Conservation (phyloP, 2,797 vertebrate genomes). For the Sternotherus odoratus region DNA sequence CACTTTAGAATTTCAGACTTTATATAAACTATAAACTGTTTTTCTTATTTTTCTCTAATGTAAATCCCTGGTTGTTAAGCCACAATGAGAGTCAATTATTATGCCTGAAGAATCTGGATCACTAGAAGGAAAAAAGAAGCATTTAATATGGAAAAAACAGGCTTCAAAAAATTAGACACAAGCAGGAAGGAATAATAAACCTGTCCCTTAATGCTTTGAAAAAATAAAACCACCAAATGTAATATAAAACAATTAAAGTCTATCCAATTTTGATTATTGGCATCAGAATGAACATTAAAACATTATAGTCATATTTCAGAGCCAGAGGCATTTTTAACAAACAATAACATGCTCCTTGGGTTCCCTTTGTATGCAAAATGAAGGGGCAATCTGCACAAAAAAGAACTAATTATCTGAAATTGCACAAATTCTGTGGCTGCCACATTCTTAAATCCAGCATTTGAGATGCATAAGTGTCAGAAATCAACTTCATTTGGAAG, state of each 20-base stretch:
- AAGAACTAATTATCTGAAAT: not conserved
- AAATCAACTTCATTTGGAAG: not conserved
- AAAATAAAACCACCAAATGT: not conserved
- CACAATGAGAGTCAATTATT: not conserved
- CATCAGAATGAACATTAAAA: not conserved
- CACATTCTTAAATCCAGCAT: not conserved
- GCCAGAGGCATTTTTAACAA: not conserved
- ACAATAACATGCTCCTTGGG: not conserved
- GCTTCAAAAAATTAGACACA: constrained; percentile 25
- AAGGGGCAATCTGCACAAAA: not conserved
- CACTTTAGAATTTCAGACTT: constrained; percentile 16
- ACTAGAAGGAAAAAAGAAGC: not conserved
- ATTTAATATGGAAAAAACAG: not conserved
- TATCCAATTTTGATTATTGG: not conserved
- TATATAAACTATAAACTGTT: constrained; percentile 7
- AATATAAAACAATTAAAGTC: not conserved
- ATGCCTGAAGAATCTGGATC: constrained; percentile 7
- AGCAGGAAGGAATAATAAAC: not conserved
- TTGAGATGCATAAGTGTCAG: not conserved
- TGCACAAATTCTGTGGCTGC: not conserved
- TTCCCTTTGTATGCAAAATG: fast-evolving
- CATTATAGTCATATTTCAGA: not conserved
- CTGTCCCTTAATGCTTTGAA: not conserved
- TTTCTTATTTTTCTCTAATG: constrained; percentile 45
- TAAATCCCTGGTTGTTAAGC: constrained; percentile 61